Conservation (phyloP, 2,113 vertebrate genomes). For the Elephantulus edwardii region DNA sequence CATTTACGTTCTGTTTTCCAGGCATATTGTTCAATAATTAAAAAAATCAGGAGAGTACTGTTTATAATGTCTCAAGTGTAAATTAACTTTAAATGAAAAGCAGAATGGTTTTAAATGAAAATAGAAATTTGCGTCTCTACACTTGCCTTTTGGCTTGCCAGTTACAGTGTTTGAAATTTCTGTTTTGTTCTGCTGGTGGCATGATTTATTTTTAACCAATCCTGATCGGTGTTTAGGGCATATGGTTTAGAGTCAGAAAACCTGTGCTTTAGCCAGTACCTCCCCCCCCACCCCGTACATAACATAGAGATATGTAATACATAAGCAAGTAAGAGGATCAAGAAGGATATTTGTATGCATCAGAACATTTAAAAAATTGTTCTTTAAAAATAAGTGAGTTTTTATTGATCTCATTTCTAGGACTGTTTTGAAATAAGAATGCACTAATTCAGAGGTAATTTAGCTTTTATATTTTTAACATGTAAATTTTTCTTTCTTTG, state of each 20-base stretch:
- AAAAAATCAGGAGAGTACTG: background rate
- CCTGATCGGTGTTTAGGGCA: background rate
- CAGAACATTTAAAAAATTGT: background rate
- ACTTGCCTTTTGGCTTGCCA: background rate
- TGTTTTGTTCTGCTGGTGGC: background rate
- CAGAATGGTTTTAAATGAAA: slow-evolving; percentile 1
- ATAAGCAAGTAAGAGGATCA: background rate
- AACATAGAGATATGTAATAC: no score
- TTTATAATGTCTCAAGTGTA: background rate
- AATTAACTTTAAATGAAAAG: slow-evolving; percentile 21
- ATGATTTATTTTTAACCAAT: background rate
- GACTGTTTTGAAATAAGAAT: background rate
- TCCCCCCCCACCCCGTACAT: no score
- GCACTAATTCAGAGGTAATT: background rate
- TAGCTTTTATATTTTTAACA: background rate
- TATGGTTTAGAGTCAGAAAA: background rate
- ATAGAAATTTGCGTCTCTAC: background rate
- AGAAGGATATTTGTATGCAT: background rate
- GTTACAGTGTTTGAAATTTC: background rate
- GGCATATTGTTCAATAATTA: background rate
- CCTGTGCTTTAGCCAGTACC: background rate
- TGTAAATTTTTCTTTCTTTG: background rate
- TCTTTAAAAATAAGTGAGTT: slow-evolving; percentile 6
- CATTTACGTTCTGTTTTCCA: slow-evolving; percentile 33
- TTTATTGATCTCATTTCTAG: slow-evolving; percentile 17